Evolutionary conservation across 2,797 vertebrate genomes (phyloP).

Genomic region (Bovichtus variegatus): DNA sequence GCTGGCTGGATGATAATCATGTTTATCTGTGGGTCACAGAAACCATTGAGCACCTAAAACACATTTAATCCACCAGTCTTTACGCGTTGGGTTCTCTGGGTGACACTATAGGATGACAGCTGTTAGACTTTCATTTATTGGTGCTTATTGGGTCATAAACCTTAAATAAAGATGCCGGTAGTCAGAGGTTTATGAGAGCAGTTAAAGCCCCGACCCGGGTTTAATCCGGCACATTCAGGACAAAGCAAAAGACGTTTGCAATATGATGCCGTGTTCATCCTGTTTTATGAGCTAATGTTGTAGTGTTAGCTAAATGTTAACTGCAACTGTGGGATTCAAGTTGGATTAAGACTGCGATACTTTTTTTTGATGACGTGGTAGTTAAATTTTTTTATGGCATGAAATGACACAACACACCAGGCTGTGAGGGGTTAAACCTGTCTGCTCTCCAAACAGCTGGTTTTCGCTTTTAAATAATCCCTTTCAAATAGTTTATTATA

Average conservation of each 20-base stretch:
- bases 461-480: not conserved
- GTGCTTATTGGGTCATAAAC: not conserved
- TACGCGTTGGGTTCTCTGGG: not conserved
- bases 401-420: not conserved
- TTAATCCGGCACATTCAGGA: not conserved
- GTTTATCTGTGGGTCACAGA: not conserved
- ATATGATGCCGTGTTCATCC: not conserved
- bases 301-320: not conserved
- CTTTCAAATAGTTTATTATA: not conserved
- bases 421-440: not conserved
- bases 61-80: not conserved
- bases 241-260: not conserved
- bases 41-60: not conserved
- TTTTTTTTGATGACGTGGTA: constrained; percentile 59
- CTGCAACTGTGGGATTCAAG: not conserved
- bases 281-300: not conserved
- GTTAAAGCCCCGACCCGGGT: not conserved
- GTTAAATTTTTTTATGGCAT: not conserved
- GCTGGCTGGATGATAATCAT: not conserved
- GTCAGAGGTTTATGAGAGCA: not conserved
- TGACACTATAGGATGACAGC: not conserved
- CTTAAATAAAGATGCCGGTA: not conserved
- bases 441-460: not conserved
- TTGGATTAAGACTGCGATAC: not conserved
- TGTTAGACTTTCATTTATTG: not conserved